Conservation (phyloP, 2,113 vertebrate species). For the Lipophrys pholis region DNA sequence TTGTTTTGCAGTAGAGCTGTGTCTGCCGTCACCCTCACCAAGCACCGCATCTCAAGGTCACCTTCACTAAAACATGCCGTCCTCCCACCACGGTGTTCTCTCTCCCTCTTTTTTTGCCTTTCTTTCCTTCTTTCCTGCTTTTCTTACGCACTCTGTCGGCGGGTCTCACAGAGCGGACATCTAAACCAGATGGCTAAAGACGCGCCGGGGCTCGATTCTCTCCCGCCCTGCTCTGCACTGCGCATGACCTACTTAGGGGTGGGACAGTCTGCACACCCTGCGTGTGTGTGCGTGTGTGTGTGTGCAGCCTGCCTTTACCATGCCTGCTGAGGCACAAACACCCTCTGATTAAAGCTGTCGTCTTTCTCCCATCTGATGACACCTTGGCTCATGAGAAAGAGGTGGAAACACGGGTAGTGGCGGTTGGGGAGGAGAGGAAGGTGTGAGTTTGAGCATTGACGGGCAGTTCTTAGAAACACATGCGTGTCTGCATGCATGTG, state of each 20-base stretch:
- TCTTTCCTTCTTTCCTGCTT: not conserved
- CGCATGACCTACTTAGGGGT: conserved; percentile 76
- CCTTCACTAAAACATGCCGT: conserved; percentile 79
- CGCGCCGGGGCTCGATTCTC: conserved; percentile 65
- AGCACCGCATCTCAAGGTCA: conserved; percentile 75
- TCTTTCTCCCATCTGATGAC: conserved; percentile 60
- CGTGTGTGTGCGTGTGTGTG: conserved; percentile 30
- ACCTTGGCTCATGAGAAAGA: conserved; percentile 46
- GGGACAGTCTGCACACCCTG: conserved; percentile 43
- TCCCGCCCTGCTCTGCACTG: conserved; percentile 48
- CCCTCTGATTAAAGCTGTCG: conserved; percentile 74
- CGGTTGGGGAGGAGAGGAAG: conserved; percentile 17
- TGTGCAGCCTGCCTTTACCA: conserved; percentile 26
- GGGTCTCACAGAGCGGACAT: conserved; percentile 71
- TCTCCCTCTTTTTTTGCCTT: conserved; percentile 60
- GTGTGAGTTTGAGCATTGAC: not conserved
- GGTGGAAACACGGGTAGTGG: conserved; percentile 29
- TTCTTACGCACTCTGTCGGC: conserved; percentile 44
- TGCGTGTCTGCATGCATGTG: not conserved
- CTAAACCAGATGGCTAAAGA: conserved; percentile 90
- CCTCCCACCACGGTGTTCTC: conserved; percentile 1
- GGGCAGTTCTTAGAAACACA: conserved; percentile 23
- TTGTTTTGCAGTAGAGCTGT: conserved; percentile 4
- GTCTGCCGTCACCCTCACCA: conserved; percentile 7
- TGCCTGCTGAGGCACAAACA: conserved; percentile 59